These are phyloP conservation scores for Sceloporus undulatus DNA, from an alignment of 2,113 vertebrate genomes.

Conservation along the genomic window DNA sequence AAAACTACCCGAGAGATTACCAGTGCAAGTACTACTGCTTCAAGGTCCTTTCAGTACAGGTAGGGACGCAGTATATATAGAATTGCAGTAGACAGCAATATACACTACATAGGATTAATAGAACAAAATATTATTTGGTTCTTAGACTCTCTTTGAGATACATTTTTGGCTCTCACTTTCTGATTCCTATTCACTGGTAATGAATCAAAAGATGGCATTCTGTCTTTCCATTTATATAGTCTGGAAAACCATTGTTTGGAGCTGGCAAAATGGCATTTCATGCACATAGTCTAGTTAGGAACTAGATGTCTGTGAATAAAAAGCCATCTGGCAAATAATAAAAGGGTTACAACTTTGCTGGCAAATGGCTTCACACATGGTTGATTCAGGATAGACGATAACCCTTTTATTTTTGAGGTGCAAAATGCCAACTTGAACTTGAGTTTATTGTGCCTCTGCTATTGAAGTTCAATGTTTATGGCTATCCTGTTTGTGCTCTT, in stretches of 20 bases:
- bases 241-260: not conserved
- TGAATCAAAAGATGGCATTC: not conserved
- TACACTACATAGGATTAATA: not conserved
- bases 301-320: not conserved
- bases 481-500: not conserved
- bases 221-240: not conserved
- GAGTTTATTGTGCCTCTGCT: not conserved
- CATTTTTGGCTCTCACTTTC: not conserved
- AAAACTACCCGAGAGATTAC: no score
- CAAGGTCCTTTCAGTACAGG: no score
- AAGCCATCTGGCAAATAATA: not conserved
- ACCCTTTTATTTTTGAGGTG: not conserved
- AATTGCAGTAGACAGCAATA: no score
- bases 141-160: not conserved
- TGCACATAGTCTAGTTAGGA: not conserved
- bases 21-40: no score
- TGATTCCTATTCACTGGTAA: not conserved
- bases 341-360: not conserved
- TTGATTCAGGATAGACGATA: not conserved
- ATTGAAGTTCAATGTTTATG: not conserved
- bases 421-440: not conserved
- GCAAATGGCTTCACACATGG: not conserved
- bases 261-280: not conserved
- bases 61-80: no score
- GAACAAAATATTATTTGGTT: not conserved